Base-by-base conservation (phyloP, 2,888 invertebrate genomes). In the Eudemis profundana region DNA sequence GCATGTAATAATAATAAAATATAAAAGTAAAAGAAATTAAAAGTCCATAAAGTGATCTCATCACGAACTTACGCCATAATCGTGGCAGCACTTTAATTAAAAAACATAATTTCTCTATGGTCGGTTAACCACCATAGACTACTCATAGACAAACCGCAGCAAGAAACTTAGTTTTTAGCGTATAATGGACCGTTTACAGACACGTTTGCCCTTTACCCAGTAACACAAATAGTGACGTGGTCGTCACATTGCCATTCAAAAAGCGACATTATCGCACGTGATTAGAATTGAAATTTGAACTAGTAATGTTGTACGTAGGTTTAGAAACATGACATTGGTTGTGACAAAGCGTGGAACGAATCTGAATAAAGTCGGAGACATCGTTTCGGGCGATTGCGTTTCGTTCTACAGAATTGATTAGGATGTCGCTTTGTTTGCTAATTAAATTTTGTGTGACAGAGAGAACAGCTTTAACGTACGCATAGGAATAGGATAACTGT, bases 161-260 rank as follows among this genome's bases (percentile, higher is more conserved):
- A 61, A 72, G 69, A 72, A 75, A 72, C 70, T 69, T 67, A 67
- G 71, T 74, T 78, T 78, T 79, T 76, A 69, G 70, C 73, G 77
- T 72, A 74, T 77, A 76, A 79, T 77, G 69, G 72, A 75, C 64
- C 70, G 72, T 73, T 77, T 75, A 72, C 71, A 59, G 69, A 66
- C 72, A 74, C 80, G 81, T 82, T 82, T 85, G 90, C 90, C 90
- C 89, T 90, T 90, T 90, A 90, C 90, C 90, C 73, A 90, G 83
- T 89, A 82, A 89, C 89, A 90, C 82, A 81, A 83, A 89, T 89
- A 82, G 71, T 69, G 73, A 72, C 76, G 76, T 74, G 77, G 63
- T 61, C 47, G 67, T 51, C 21, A 19, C 40, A 40, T 53, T 53
- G 65, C 56, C 72, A 76, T 67, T 66, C 69, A 42, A 84, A 78